Percentiles rank a stretch among this genome's conserved stretches.
phyloP scores from a whole-genome alignment of 2,888 invertebrate species.

The Hemithea aestivaria region DNA sequence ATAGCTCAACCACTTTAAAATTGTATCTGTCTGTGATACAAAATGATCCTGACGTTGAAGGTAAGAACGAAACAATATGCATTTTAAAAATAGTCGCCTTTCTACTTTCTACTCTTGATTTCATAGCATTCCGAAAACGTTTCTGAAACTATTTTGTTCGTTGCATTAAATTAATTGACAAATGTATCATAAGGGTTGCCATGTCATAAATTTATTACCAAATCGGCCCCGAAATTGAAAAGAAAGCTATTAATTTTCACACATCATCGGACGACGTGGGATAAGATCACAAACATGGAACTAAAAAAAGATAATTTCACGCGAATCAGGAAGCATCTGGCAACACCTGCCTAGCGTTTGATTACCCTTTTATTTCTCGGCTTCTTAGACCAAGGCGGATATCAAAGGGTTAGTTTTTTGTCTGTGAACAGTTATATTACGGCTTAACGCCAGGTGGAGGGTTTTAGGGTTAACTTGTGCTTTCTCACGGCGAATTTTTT shows the following conservation, averaged over 20 bases:
- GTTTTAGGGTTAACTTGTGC: constrained; percentile 41
- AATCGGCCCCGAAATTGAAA: constrained; percentile 40
- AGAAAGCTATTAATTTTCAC: constrained; percentile 65
- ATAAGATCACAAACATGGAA: constrained; percentile 46
- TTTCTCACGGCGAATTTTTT: constrained; percentile 58
- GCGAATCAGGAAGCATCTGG: constrained; percentile 72
- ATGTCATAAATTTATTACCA: constrained; percentile 26
- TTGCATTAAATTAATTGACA: constrained; percentile 5
- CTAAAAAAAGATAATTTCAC: constrained; percentile 66
- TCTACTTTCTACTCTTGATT: too few relatives aligned
- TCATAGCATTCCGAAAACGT: too few relatives aligned
- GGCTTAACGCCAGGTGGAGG: constrained; percentile 58
- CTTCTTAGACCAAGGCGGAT: constrained; percentile 44
- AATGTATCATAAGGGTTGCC: constrained; percentile 10
- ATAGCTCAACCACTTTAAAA: too few relatives aligned
- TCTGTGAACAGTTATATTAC: constrained; percentile 64
- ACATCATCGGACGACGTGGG: constrained; percentile 64
- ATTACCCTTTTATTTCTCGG: constrained; percentile 40
- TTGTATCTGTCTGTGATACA: too few relatives aligned
- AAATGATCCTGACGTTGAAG: too few relatives aligned
- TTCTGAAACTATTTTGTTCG: too few relatives aligned
- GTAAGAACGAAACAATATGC: too few relatives aligned
- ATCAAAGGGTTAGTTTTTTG: constrained; percentile 56
- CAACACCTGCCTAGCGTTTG: constrained; percentile 71
- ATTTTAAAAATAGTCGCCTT: too few relatives aligned